These are phyloP conservation scores for Acheta domesticus DNA, from an alignment of 2,888 invertebrate genomes.

Conservation along the genomic window DNA sequence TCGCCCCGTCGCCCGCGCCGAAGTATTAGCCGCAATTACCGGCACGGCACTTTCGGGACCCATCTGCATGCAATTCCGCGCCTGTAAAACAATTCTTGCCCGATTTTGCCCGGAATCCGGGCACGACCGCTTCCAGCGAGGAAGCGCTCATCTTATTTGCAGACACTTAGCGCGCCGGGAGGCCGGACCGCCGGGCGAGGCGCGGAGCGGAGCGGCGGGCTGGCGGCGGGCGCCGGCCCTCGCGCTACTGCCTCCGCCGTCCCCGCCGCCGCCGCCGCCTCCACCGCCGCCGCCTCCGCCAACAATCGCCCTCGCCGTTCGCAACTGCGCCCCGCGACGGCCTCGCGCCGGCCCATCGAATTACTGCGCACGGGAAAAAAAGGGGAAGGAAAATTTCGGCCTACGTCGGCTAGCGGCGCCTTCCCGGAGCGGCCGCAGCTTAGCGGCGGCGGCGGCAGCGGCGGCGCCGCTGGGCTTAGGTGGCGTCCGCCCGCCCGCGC, in stretches of 20 bases:
- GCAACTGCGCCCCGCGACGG: conserved; percentile 4
- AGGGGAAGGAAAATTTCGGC: not conserved
- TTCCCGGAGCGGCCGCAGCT: not conserved
- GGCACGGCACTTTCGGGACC: conserved; percentile 18
- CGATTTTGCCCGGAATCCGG: conserved; percentile 1
- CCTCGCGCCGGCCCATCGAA: not conserved
- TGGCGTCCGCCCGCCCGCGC: not conserved
- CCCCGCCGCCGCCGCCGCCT: not conserved
- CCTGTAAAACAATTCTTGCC: conserved; percentile 18
- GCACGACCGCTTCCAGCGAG: not conserved
- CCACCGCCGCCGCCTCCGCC: not conserved
- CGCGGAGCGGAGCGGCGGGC: too few relatives aligned
- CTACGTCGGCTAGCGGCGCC: not conserved
- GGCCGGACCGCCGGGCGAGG: too few relatives aligned
- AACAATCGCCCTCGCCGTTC: not conserved
- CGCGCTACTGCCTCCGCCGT: not conserved
- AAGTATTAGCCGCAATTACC: conserved; percentile 18
- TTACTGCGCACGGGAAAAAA: not conserved
- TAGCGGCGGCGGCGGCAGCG: not conserved
- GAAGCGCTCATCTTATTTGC: conserved; percentile 18
- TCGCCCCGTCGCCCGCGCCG: conserved; percentile 7
- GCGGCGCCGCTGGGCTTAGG: not conserved
- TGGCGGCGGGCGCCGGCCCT: too few relatives aligned
- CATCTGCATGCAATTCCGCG: conserved; percentile 18
- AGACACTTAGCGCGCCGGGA: not conserved